Evolutionary conservation across 2,113 vertebrate species (phyloP).

Genomic region (Rhinopomastus cyanomelas): DNA sequence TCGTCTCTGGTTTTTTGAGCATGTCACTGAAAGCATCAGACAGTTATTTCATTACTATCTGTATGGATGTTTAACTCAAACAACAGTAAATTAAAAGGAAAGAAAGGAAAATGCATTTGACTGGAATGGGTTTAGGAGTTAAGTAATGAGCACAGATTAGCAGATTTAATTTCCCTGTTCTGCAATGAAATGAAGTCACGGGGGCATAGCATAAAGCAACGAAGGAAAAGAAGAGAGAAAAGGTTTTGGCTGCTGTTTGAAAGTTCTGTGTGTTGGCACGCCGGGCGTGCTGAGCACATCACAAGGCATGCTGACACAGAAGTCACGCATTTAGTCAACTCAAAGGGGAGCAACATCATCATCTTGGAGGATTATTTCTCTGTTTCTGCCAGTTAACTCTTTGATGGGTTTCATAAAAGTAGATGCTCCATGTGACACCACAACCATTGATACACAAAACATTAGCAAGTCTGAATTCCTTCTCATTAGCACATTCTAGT

Average conservation of each 20-base stretch:
- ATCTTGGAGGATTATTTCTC: background rate
- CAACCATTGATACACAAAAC: background rate
- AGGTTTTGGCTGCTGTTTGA: conserved; percentile 53
- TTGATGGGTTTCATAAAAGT: background rate
- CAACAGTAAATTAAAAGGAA: conserved; percentile 25
- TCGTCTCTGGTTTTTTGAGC: conserved; percentile 36
- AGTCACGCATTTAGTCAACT: conserved; percentile 21
- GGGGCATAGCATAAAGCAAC: conserved; percentile 55
- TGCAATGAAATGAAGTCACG: conserved; percentile 50
- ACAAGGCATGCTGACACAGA: conserved; percentile 3
- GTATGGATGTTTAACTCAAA: conserved; percentile 43
- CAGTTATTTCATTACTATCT: conserved; percentile 21
- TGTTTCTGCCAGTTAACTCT: background rate
- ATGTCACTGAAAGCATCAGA: background rate
- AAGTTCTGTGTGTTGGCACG: conserved; percentile 27
- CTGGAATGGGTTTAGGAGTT: conserved; percentile 38
- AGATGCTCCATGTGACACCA: background rate
- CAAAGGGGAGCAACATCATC: conserved; percentile 27
- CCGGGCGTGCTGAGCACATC: conserved; percentile 26
- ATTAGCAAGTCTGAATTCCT: background rate
- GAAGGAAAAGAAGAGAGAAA: conserved; percentile 46
- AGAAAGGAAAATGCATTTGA: background rate
- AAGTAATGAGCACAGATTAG: conserved; percentile 53
- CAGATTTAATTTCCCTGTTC: conserved; percentile 62
- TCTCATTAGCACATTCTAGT: background rate